phyloP scores from a whole-genome alignment of 2,113 vertebrate genomes.

The Saguinus imperator region DNA sequence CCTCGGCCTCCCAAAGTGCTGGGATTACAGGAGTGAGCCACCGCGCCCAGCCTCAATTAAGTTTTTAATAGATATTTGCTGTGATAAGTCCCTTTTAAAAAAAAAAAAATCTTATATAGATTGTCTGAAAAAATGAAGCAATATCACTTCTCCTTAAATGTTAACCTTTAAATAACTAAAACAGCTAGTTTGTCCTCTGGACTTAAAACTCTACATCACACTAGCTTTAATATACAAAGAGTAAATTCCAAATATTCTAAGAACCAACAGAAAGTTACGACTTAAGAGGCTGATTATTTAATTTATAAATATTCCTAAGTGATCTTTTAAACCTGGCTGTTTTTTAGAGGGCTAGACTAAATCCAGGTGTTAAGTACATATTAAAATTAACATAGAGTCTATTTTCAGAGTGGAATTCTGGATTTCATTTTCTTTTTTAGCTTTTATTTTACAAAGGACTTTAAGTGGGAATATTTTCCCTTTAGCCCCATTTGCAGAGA shows the following conservation, averaged over 20 bases:
- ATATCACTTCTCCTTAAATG: neutral
- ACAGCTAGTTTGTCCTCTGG: neutral
- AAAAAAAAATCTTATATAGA: neutral
- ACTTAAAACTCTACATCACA: slow-evolving; percentile 1
- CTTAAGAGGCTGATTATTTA: neutral
- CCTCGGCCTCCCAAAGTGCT: too few species aligned
- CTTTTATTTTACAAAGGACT: slow-evolving; percentile 31
- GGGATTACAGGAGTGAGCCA: too few species aligned
- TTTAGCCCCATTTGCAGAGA: neutral
- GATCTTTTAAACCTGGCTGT: neutral
- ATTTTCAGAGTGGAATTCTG: neutral
- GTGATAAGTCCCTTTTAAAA: neutral
- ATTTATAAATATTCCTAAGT: neutral
- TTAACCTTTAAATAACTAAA: slow-evolving; percentile 27
- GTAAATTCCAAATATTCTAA: slow-evolving; percentile 12
- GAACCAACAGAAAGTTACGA: neutral
- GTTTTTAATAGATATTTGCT: neutral
- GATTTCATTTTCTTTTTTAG: neutral
- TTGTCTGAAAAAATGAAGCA: neutral
- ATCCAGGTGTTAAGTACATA: neutral
- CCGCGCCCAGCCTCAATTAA: neutral
- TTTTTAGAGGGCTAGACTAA: slow-evolving; percentile 3
- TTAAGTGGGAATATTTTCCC: neutral
- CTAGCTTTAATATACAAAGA: neutral
- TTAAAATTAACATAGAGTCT: neutral